These are phyloP conservation scores for Bombus sylvicola DNA, from an alignment of 1,140 invertebrate species.

Conservation along the genomic window DNA sequence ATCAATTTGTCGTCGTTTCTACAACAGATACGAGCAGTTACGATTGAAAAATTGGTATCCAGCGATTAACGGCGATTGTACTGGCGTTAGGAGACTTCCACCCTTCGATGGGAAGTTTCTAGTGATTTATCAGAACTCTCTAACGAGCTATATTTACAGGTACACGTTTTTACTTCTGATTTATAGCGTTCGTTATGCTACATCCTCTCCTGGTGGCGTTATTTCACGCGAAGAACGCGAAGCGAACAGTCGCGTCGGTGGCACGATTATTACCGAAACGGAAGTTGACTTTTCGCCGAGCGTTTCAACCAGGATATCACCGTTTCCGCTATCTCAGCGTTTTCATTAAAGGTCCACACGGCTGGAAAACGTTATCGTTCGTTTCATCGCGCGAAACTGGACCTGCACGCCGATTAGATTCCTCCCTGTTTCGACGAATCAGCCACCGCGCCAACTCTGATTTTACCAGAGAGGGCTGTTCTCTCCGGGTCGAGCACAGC, in stretches of 20 bases:
- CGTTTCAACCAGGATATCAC: not conserved
- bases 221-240: not conserved
- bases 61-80: no score
- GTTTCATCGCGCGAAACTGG: conserved; percentile 45
- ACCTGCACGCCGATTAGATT: conserved; percentile 34
- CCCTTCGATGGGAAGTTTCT: not conserved
- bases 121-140: conserved; percentile 27
- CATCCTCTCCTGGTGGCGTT: not conserved
- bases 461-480: not conserved
- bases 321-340: conserved; percentile 49
- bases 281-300: conserved; percentile 20
- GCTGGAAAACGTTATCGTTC: conserved; percentile 33
- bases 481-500: not conserved
- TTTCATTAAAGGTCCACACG: conserved; percentile 32
- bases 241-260: not conserved
- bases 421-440: conserved; percentile 11
- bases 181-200: conserved; percentile 39
- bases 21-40: no score
- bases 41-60: no score
- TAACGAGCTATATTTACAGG: conserved; percentile 38
- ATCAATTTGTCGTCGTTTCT: no score
- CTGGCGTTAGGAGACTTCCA: no score
- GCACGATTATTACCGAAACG: conserved; percentile 27
- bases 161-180: conserved; percentile 3
- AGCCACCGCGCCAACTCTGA: no score